phyloP scores from a whole-genome alignment of 2,113 vertebrate genomes.

The Archocentrus centrarchus region DNA sequence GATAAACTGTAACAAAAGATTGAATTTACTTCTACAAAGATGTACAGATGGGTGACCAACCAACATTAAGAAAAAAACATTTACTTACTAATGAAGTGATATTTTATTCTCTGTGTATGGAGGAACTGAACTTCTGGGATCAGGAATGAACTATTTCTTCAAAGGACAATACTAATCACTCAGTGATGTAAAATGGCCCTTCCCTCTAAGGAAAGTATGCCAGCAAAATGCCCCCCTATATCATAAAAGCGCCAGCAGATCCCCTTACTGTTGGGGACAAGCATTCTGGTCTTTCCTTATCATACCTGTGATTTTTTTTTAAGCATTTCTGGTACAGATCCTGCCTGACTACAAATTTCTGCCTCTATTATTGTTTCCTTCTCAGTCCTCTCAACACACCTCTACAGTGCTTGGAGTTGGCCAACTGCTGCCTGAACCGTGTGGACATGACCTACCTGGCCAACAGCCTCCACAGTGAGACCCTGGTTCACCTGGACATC shows the following conservation, averaged over 20 bases:
- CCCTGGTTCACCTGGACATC: slow-evolving; percentile 88
- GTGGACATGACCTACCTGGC: slow-evolving; percentile 92
- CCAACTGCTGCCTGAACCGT: slow-evolving; percentile 87
- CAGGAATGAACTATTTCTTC: no score
- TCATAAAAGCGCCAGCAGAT: not conserved
- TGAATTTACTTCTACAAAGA: not conserved
- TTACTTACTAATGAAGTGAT: not conserved
- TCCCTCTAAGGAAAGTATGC: not conserved
- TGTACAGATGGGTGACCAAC: not conserved
- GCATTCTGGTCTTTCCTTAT: not conserved
- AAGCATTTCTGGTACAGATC: not conserved
- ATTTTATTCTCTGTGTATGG: fast-evolving
- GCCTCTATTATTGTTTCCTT: slow-evolving; percentile 28
- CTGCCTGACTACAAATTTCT: not conserved
- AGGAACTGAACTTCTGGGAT: no score
- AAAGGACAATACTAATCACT: no score
- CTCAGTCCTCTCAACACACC: slow-evolving; percentile 88
- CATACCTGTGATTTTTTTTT: not conserved
- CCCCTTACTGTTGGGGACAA: no score
- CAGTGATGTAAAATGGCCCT: not conserved
- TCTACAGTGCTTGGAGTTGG: slow-evolving; percentile 87
- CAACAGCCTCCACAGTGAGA: slow-evolving; percentile 86
- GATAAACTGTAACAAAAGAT: not conserved
- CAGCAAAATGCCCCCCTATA: not conserved
- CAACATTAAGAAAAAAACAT: not conserved